Conservation (phyloP, 2,888 invertebrate genomes). For the Stictocephala bisonia region DNA sequence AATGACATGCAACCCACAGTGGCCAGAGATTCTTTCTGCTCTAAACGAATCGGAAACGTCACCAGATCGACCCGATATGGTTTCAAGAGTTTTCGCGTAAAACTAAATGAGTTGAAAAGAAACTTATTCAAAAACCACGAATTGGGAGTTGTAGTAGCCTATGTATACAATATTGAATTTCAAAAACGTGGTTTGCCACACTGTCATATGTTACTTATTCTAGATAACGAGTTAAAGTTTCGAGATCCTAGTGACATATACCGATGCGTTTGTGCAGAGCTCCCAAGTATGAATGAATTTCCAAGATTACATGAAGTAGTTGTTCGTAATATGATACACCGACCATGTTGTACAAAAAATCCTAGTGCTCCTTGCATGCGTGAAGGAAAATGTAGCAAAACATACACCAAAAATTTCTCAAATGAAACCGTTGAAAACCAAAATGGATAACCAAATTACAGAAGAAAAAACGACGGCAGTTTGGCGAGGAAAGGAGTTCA, state of each 20-base stretch:
- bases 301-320: conserved; percentile 7
- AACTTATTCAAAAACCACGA: conserved; percentile 15
- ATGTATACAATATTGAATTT: conserved; percentile 45
- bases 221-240: conserved; percentile 28
- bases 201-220: too few relatives aligned
- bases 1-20: neutral
- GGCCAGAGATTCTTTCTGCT: neutral
- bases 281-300: conserved; percentile 4
- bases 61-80: too few relatives aligned
- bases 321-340: conserved; percentile 10
- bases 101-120: conserved; percentile 17
- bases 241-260: conserved; percentile 3
- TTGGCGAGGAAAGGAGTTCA: neutral
- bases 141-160: conserved; percentile 36
- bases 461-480: conserved; percentile 8
- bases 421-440: neutral
- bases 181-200: too few relatives aligned
- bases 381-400: neutral
- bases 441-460: conserved; percentile 22
- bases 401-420: conserved; percentile 1
- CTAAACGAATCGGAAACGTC: neutral
- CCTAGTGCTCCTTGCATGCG: conserved; percentile 17
- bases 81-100: too few relatives aligned
- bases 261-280: conserved; percentile 17
- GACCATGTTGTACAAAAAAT: neutral